These are phyloP conservation scores for Calephelis perditalis DNA, from an alignment of 2,888 invertebrate species.

Conservation along the genomic window DNA sequence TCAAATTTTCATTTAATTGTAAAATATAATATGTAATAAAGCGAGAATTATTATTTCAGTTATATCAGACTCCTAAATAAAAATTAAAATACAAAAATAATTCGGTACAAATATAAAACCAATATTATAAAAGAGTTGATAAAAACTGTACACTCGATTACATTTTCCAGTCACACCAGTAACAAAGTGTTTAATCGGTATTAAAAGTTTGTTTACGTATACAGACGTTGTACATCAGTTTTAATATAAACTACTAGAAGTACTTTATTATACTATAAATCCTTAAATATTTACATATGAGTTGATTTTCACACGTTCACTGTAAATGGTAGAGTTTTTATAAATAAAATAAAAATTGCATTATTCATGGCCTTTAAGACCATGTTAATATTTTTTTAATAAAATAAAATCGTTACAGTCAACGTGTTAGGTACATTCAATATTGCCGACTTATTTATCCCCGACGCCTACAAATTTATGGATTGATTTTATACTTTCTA, in stretches of 20 bases:
- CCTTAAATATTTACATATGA: constrained; percentile 44
- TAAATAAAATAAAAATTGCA: constrained; percentile 5
- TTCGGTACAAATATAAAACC: no score
- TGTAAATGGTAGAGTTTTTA: constrained; percentile 5
- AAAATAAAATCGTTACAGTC: constrained; percentile 16
- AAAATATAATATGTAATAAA: no score
- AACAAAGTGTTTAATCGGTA: constrained; percentile 37
- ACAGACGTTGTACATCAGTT: constrained; percentile 77
- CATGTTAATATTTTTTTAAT: constrained; percentile 17
- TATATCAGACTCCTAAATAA: no score
- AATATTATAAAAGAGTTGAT: no score
- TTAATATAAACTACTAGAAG: constrained; percentile 44
- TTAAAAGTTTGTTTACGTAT: constrained; percentile 64
- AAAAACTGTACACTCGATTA: no score
- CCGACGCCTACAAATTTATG: constrained; percentile 20
- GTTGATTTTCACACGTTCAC: constrained; percentile 8
- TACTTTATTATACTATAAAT: constrained; percentile 30
- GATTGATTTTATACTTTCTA: neutral
- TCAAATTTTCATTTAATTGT: no score
- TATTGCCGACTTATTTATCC: constrained; percentile 19
- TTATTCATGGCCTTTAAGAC: constrained; percentile 23
- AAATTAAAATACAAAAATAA: no score
- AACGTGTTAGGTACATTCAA: constrained; percentile 24
- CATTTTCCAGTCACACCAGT: neutral
- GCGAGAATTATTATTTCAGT: no score